Base-by-base conservation (phyloP, 2,797 vertebrate species). In the Acanthiza pusilla region DNA sequence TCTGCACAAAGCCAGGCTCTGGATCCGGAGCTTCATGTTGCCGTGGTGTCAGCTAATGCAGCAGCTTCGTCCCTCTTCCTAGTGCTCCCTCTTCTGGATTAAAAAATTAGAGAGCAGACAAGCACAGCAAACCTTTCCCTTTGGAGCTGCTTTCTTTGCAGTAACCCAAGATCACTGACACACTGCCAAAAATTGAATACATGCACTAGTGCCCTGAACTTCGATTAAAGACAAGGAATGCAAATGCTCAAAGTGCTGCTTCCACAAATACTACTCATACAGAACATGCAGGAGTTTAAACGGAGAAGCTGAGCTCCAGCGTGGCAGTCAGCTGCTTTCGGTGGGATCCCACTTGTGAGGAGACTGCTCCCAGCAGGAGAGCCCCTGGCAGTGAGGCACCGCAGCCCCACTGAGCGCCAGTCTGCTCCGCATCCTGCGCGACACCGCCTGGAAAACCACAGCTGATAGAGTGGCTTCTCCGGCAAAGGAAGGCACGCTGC, bases 71-170 rank as follows among this genome's bases (percentile, higher is more conserved):
- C 13, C 66, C 43, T 29, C 65, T 63, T 83, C 40, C 79, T 48
- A 36, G 4, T 43, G 84, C 95, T 94, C 94, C 94, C 94, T 89
- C 94, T 96, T 79, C 81, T 60, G 94, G 94, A 74, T 53, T 63
- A 26, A 68, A 62, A 62, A 26, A 14, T 3, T 5, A 58, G 45
- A 67, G 16, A 72, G 48, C 51, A 47, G 43, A 20, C 0, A 6
- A 81, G 13, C 54, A 65, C 21, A 54, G 62, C 23, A 91, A 90
- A 71, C 43, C 18, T 22, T 36, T 30, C n/a, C 36, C n/a, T 32
- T 3, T 2, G 4, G 23, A 74, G n/a, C 40, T n/a, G 30, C 25
- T 51, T 38, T 17, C n/a, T 23, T 51, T 5, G 36, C 16, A 73
- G 40, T 27, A 76, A 89, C 5, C 0, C 0, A 79, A 12, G 3